Conservation (phyloP, 2,113 vertebrate genomes). For the Tichodroma muraria region DNA sequence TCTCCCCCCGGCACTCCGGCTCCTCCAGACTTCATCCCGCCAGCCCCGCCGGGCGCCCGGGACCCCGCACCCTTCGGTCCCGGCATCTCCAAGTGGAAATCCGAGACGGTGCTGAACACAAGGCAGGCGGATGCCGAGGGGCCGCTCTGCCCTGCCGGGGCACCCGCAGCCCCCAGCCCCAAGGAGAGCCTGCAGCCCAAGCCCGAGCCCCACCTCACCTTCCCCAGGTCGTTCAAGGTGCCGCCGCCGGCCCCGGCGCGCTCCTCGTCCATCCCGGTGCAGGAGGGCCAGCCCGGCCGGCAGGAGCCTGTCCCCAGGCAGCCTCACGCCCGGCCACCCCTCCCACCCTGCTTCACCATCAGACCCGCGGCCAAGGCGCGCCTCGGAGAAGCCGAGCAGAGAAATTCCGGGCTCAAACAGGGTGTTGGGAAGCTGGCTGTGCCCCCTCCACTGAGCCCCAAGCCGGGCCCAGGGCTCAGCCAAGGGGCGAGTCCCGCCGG, state of each 20-base stretch:
- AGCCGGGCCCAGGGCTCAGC: neutral
- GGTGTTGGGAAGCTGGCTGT: neutral
- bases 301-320: slow-evolving; percentile 1
- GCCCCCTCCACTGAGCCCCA: neutral
- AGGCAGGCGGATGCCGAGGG: slow-evolving; percentile 52
- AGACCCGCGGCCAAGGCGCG: neutral
- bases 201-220: slow-evolving; percentile 64
- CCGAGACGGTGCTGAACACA: slow-evolving; percentile 57
- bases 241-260: slow-evolving; percentile 70
- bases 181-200: slow-evolving; percentile 26
- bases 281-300: neutral
- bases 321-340: slow-evolving; percentile 24
- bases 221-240: slow-evolving; percentile 71
- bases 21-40: slow-evolving; percentile 65
- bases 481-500: fast-evolving
- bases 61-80: neutral
- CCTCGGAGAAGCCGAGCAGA: neutral
- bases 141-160: neutral
- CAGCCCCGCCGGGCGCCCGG: neutral
- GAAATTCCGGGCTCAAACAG: neutral
- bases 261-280: slow-evolving; percentile 67
- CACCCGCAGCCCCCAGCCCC: slow-evolving; percentile 26
- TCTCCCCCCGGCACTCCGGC: slow-evolving; percentile 57
- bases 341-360: slow-evolving; percentile 61
- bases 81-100: slow-evolving; percentile 70